Conservation (phyloP, 1,140 invertebrate genomes). For the Drosophila neocordata region DNA sequence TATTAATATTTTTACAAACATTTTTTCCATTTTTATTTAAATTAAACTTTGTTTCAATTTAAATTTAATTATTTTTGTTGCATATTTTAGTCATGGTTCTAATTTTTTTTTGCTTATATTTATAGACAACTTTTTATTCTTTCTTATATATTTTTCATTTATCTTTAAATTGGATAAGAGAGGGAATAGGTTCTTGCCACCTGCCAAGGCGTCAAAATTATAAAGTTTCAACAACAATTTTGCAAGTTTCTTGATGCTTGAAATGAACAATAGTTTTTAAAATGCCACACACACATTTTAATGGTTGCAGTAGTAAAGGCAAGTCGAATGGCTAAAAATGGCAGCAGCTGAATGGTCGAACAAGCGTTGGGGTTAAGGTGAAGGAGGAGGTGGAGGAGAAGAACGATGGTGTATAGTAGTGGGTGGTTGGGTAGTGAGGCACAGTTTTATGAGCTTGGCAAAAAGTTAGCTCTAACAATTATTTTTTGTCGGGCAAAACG, state of each 20-base stretch:
- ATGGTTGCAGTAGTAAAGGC: neutral
- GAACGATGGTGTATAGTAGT: neutral
- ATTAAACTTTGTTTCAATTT: too few relatives aligned
- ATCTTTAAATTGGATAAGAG: neutral
- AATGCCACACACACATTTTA: slow-evolving; percentile 42
- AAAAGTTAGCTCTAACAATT: slow-evolving; percentile 57
- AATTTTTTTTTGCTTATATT: too few relatives aligned
- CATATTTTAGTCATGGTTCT: too few relatives aligned
- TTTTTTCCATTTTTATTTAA: too few relatives aligned
- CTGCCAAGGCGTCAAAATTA: slow-evolving; percentile 61
- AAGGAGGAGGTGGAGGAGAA: too few relatives aligned
- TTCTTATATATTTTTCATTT: neutral
- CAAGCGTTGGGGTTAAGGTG: too few relatives aligned
- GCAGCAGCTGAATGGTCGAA: neutral
- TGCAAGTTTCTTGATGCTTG: slow-evolving; percentile 61
- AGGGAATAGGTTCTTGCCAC: slow-evolving; percentile 9
- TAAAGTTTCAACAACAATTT: slow-evolving; percentile 65
- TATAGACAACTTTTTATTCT: neutral
- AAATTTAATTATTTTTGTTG: too few relatives aligned
- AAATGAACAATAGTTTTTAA: slow-evolving; percentile 65
- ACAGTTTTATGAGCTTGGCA: slow-evolving; percentile 56
- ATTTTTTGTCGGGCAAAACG: slow-evolving; percentile 54
- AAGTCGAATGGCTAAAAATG: neutral
- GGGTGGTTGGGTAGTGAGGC: neutral
- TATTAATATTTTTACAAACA: too few relatives aligned